Conservation (phyloP, 2,888 invertebrate species). For the Notodonta ziczac region DNA sequence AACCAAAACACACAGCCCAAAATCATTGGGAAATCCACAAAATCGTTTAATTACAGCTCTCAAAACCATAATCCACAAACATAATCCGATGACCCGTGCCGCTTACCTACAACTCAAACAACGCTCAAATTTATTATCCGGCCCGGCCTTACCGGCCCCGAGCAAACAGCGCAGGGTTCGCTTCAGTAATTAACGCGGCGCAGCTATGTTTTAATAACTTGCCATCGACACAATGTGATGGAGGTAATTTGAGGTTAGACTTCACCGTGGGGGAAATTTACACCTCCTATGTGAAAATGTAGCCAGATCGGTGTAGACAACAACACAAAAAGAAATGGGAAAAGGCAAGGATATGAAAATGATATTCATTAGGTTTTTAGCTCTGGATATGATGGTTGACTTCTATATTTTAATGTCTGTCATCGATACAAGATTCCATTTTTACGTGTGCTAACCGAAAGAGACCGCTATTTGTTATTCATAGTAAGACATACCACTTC, state of each 20-base stretch:
- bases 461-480: too few relatives aligned
- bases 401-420: too few relatives aligned
- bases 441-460: too few relatives aligned
- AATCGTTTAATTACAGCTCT: conserved; percentile 46
- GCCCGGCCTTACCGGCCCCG: conserved; percentile 54
- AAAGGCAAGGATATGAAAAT: too few relatives aligned
- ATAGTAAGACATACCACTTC: too few relatives aligned
- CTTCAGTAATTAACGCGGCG: conserved; percentile 73
- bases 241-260: conserved; percentile 21
- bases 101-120: conserved; percentile 66
- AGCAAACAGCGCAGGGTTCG: conserved; percentile 63
- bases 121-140: conserved; percentile 69
- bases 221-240: conserved; percentile 39
- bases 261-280: conserved; percentile 1
- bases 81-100: conserved; percentile 52
- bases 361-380: too few relatives aligned
- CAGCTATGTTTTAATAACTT: conserved; percentile 70
- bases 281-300: background rate
- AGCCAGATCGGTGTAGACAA: background rate
- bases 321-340: too few relatives aligned
- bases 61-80: conserved; percentile 47
- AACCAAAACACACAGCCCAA: conserved; percentile 16
- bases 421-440: too few relatives aligned
- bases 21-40: conserved; percentile 21
- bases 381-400: too few relatives aligned